Evolutionary conservation across 2,797 vertebrate genomes (phyloP), one percentile per base, ranked within the genome.

Genomic region (Lindbergichthys nudifrons): DNA sequence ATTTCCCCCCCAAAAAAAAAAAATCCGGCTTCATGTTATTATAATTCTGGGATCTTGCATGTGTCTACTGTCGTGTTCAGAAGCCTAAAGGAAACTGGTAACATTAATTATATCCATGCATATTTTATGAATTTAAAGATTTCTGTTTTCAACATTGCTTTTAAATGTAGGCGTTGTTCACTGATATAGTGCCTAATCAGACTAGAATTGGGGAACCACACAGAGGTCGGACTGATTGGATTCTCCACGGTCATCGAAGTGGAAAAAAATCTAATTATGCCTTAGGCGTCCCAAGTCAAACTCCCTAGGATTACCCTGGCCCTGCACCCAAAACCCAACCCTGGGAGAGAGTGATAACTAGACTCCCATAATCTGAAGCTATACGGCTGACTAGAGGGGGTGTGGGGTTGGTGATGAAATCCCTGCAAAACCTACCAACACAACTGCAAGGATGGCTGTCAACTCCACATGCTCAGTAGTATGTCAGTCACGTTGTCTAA

Each of bases 281-380:
- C 81, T 86, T 56, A 30, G 75, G 82, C 75, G 65, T 89, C 83
- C 61, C 65, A 66, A 93, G 89, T 91, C 84, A 71, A 80, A 88
- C 84, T 91, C 77, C 47, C 50, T 69, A 59, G 90, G 93, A 94
- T 94, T 94, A 93, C 75, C 73, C 79, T 80, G 79, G 84, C 82
- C 83, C 75, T 71, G 75, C 87, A 91, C 86, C 81, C 73, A 70
- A 86, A 88, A 81, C 70, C 81, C 80, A 82, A 79, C 83, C 87
- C 91, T 93, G 92, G 77, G 84, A 92, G 84, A 87, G 71, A 65
- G 68, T 69, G 94, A 94, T 94, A 94, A 93, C 92, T 87, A 80
- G 58, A 72, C 80, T 87, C 81, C 52, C 81, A 81, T 93, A 92
- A 93, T 93, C 92, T 86, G 75, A 77, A 75, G 51, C 53, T 15